phyloP scores from a whole-genome alignment of 35 echinoderm and acorn worm genomes.

The Chiridota heheva region DNA sequence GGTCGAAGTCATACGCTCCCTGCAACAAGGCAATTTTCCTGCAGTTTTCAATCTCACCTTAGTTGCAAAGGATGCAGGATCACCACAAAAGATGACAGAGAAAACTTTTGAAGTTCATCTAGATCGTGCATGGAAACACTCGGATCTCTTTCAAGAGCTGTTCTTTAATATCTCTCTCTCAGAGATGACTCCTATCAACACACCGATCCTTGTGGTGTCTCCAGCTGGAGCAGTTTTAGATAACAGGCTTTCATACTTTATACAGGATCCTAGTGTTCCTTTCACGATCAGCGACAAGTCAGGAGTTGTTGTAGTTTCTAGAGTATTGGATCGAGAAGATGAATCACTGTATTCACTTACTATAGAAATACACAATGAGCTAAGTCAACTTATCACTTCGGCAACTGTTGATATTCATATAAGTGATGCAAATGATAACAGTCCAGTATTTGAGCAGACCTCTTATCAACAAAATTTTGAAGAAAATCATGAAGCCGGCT shows the following conservation, averaged over 20 bases:
- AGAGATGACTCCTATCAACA: constrained; percentile 73
- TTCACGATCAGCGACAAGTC: constrained; percentile 55
- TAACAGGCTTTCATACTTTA: constrained; percentile 45
- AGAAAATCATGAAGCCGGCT: constrained; percentile 63
- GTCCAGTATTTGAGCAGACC: constrained; percentile 69
- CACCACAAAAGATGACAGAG: constrained; percentile 57
- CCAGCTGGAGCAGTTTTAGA: constrained; percentile 36
- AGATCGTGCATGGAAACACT: constrained; percentile 50
- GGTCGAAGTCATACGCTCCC: constrained; percentile 22
- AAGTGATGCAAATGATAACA: constrained; percentile 91
- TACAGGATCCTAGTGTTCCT: constrained; percentile 41
- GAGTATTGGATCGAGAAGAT: constrained; percentile 52
- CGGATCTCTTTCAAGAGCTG: constrained; percentile 43
- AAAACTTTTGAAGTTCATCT: constrained; percentile 52
- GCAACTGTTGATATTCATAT: constrained; percentile 56
- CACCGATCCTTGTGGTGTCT: constrained; percentile 67
- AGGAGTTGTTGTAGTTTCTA: constrained; percentile 56
- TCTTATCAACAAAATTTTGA: constrained; percentile 54
- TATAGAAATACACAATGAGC: constrained; percentile 37
- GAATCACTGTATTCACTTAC: constrained; percentile 53
- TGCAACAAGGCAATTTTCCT: constrained; percentile 18
- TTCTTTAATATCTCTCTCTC: constrained; percentile 68
- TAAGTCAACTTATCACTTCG: constrained; percentile 16
- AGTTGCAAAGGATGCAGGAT: constrained; percentile 68
- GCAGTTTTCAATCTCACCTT: constrained; percentile 70